Conservation (phyloP, 2,888 invertebrate genomes). For the Patella caerulea region DNA sequence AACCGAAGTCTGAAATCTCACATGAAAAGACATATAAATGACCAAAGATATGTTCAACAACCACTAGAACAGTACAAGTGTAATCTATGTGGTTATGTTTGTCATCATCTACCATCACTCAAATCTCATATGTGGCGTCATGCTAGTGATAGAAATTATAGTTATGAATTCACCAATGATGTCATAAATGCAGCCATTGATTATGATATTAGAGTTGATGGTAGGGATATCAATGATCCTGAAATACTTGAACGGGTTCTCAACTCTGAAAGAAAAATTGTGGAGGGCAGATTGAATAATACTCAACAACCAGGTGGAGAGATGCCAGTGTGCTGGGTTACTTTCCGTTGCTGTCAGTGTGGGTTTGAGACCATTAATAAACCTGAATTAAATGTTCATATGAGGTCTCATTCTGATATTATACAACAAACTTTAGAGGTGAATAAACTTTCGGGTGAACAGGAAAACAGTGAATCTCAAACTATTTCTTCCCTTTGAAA, state of each 20-base stretch:
- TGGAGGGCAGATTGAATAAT: conserved; percentile 40
- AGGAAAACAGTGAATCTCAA: not conserved
- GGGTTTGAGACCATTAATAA: conserved; percentile 69
- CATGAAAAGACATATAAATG: conserved; percentile 70
- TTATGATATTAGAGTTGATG: conserved; percentile 59
- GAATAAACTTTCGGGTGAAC: not conserved
- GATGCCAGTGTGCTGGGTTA: conserved; percentile 60
- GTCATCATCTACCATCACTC: conserved; percentile 70
- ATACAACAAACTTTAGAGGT: conserved; percentile 63
- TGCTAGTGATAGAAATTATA: conserved; percentile 68
- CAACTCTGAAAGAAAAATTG: conserved; percentile 38
- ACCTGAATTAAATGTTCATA: conserved; percentile 64
- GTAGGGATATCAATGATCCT: conserved; percentile 42
- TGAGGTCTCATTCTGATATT: conserved; percentile 66
- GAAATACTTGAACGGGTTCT: conserved; percentile 41
- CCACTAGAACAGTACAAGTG: conserved; percentile 71
- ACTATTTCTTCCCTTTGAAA: not conserved
- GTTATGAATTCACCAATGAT: conserved; percentile 68
- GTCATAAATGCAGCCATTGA: conserved; percentile 70
- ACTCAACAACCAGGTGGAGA: conserved; percentile 29
- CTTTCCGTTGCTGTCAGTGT: conserved; percentile 70
- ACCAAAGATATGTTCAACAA: conserved; percentile 69
- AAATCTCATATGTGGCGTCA: conserved; percentile 72
- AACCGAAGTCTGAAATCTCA: conserved; percentile 69
- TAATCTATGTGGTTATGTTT: conserved; percentile 69